A percentile compares a stretch with the other conserved stretches of the same genome.
Evolutionary conservation across 2,888 invertebrate genomes (phyloP).

Genomic region (Pomacea canaliculata): DNA sequence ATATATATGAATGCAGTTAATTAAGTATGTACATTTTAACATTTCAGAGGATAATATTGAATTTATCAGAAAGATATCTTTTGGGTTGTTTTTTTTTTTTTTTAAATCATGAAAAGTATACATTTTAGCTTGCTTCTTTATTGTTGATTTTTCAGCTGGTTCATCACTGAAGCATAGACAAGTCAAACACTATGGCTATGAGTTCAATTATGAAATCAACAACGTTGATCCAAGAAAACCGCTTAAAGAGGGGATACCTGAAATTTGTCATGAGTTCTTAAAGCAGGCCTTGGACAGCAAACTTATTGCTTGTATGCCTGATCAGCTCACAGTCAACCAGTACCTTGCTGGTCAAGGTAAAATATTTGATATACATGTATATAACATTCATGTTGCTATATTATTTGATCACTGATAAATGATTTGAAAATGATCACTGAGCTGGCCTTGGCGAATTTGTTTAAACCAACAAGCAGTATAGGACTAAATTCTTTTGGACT

Average conservation of each 20-base stretch:
- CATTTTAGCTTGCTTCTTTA: too few relatives aligned
- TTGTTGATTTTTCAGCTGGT: too few relatives aligned
- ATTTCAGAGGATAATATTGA: too few relatives aligned
- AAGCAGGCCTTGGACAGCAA: conserved; percentile 72
- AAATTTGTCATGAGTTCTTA: conserved; percentile 79
- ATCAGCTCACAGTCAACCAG: conserved; percentile 71
- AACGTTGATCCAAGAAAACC: conserved; percentile 83
- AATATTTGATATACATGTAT: neutral
- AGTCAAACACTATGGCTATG: conserved; percentile 92
- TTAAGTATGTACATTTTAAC: too few relatives aligned
- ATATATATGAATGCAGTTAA: too few relatives aligned
- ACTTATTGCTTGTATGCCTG: conserved; percentile 58
- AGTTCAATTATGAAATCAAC: conserved; percentile 89
- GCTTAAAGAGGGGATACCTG: conserved; percentile 77
- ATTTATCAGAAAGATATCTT: too few relatives aligned
- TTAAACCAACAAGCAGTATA: neutral
- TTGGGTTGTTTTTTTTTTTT: too few relatives aligned
- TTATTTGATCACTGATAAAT: too few relatives aligned
- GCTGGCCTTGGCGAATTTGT: neutral
- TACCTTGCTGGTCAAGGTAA: conserved; percentile 72
- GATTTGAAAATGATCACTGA: too few relatives aligned
- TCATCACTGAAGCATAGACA: conserved; percentile 78
- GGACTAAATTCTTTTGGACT: too few relatives aligned
- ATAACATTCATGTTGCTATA: neutral
- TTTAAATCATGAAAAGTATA: too few relatives aligned